phyloP scores from a whole-genome alignment of 2,888 invertebrate genomes.

The Scrobipalpa atriplicella region DNA sequence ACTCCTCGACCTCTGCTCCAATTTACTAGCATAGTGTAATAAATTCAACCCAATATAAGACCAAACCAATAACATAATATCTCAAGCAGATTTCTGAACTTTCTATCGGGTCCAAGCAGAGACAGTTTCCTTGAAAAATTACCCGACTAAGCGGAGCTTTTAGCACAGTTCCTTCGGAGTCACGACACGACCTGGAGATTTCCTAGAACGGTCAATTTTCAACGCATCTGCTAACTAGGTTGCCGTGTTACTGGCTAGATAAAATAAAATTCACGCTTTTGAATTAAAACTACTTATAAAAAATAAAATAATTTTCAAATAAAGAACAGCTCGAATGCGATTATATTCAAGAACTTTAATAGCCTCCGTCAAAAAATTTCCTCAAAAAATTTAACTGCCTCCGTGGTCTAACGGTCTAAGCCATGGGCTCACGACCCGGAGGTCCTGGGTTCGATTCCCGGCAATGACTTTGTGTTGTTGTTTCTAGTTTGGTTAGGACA shows the following conservation, averaged over 20 bases:
- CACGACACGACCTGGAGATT: constrained; percentile 67
- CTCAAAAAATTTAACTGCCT: too few relatives aligned
- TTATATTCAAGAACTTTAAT: too few relatives aligned
- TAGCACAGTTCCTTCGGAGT: constrained; percentile 67
- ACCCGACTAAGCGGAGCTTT: constrained; percentile 63
- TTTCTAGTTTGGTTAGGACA: too few relatives aligned
- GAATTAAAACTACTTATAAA: too few relatives aligned
- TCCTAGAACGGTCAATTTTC: constrained; percentile 64
- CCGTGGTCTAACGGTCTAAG: too few relatives aligned
- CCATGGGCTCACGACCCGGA: too few relatives aligned
- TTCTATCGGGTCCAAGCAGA: constrained; percentile 29
- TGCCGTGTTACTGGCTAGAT: constrained; percentile 1
- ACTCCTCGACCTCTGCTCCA: not conserved
- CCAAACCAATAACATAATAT: constrained; percentile 11
- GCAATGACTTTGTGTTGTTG: too few relatives aligned
- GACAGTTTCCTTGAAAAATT: constrained; percentile 67
- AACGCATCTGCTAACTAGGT: constrained; percentile 62
- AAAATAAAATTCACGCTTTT: not conserved
- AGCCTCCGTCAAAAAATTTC: too few relatives aligned
- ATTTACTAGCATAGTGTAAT: not conserved
- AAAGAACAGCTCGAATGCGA: too few relatives aligned
- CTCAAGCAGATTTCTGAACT: constrained; percentile 12
- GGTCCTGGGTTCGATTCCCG: too few relatives aligned
- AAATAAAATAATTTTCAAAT: too few relatives aligned
- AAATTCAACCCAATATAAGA: constrained; percentile 2